These are phyloP conservation scores for Xanthorhoe spadicearia DNA, from an alignment of 2,888 invertebrate species.

Conservation along the genomic window DNA sequence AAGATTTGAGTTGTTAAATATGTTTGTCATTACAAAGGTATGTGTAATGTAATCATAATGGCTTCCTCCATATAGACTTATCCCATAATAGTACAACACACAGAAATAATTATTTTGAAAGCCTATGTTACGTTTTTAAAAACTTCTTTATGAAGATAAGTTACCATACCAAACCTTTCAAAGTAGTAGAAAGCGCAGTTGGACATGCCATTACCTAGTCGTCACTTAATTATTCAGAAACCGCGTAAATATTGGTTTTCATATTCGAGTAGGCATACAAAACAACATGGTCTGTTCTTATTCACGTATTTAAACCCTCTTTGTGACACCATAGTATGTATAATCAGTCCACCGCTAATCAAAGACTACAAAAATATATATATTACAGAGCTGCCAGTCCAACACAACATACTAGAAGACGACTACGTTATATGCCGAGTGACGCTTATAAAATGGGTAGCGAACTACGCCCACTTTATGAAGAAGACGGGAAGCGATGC, in stretches of 20 bases:
- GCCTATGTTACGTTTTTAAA: too few relatives aligned
- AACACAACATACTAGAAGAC: conserved; percentile 89
- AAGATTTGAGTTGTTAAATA: neutral
- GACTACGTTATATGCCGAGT: conserved; percentile 91
- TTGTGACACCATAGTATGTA: too few relatives aligned
- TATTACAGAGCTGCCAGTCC: conserved; percentile 88
- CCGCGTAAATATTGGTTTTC: too few relatives aligned
- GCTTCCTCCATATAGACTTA: neutral
- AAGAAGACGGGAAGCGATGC: conserved; percentile 84
- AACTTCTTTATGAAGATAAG: neutral
- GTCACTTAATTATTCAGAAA: too few relatives aligned
- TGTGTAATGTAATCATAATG: neutral
- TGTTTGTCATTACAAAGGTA: neutral
- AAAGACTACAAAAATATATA: neutral
- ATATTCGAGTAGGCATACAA: too few relatives aligned
- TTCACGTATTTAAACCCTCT: too few relatives aligned
- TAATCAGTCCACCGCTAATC: too few relatives aligned
- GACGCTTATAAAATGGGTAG: conserved; percentile 95
- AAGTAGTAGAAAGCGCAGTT: too few relatives aligned
- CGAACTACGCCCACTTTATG: conserved; percentile 91
- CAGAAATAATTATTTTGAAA: neutral
- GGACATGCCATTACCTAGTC: too few relatives aligned
- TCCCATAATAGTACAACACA: neutral
- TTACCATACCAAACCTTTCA: too few relatives aligned
- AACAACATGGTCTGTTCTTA: too few relatives aligned